phyloP scores from a whole-genome alignment of 1,140 invertebrate species.

The Aleiodes sp. region DNA sequence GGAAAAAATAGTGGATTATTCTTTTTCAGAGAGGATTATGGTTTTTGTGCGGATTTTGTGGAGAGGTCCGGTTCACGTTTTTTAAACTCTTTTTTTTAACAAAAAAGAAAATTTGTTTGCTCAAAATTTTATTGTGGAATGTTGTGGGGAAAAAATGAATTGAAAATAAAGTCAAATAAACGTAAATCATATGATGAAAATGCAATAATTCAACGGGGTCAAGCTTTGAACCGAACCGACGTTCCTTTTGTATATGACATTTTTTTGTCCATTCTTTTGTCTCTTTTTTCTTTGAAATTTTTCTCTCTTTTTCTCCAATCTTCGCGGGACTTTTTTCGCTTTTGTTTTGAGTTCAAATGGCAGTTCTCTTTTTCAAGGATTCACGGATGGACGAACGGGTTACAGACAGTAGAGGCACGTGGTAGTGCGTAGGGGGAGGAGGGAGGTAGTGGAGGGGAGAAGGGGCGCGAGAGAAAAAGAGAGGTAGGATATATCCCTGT shows the following conservation, averaged over 20 bases:
- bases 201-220: conserved; percentile 20
- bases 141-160: background rate
- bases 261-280: conserved; percentile 1
- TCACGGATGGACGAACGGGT: conserved; percentile 21
- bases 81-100: too few species aligned
- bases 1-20: background rate
- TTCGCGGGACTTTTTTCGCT: background rate
- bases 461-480: conserved; percentile 36
- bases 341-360: conserved; percentile 25
- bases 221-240: conserved; percentile 49
- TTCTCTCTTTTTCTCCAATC: background rate
- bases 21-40: background rate
- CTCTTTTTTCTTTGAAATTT: conserved; percentile 13
- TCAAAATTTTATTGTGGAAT: conserved; percentile 7
- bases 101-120: background rate
- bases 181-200: conserved; percentile 23
- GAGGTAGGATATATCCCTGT: conserved; percentile 31
- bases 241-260: conserved; percentile 40
- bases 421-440: too few species aligned
- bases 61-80: conserved; percentile 9
- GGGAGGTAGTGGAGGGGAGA: conserved; percentile 23
- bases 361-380: conserved; percentile 40
- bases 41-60: background rate
- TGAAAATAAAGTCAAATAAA: conserved; percentile 6
- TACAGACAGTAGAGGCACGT: background rate